These are phyloP conservation scores for Atethmia centrago DNA, from an alignment of 2,888 invertebrate genomes.

Conservation along the genomic window DNA sequence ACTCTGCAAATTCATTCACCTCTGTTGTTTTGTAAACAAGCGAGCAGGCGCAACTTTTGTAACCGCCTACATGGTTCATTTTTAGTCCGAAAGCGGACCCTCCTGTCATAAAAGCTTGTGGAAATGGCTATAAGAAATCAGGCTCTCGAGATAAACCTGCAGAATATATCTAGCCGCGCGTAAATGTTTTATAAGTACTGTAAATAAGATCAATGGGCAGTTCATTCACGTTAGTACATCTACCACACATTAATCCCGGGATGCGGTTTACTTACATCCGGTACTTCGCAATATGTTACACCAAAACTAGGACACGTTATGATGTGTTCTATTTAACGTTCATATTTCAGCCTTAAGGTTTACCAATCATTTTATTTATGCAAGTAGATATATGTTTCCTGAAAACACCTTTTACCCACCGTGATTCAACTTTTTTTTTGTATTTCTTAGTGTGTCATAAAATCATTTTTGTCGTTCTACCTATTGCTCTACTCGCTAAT, in stretches of 20 bases:
- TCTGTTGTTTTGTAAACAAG: slow-evolving; percentile 60
- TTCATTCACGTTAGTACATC: slow-evolving; percentile 56
- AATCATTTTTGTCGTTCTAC: slow-evolving; percentile 35
- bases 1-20: slow-evolving; percentile 61
- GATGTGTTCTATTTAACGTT: slow-evolving; percentile 61
- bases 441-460: slow-evolving; percentile 23
- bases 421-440: slow-evolving; percentile 1
- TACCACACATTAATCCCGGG: slow-evolving; percentile 66
- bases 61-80: slow-evolving; percentile 12
- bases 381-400: slow-evolving; percentile 21
- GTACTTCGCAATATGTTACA: slow-evolving; percentile 61
- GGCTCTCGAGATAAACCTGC: slow-evolving; percentile 6
- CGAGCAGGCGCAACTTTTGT: slow-evolving; percentile 27
- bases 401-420: neutral
- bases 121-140: slow-evolving; percentile 6
- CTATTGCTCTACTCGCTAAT: slow-evolving; percentile 64
- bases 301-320: slow-evolving; percentile 58
- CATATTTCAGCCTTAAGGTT: slow-evolving; percentile 50
- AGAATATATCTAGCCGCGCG: slow-evolving; percentile 23
- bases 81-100: slow-evolving; percentile 22
- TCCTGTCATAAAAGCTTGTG: neutral
- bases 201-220: slow-evolving; percentile 63
- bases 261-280: slow-evolving; percentile 70
- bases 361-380: slow-evolving; percentile 41
- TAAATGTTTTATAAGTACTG: slow-evolving; percentile 53